Evolutionary conservation across 1,140 invertebrate genomes (phyloP).

Genomic region (Aphis gossypii): DNA sequence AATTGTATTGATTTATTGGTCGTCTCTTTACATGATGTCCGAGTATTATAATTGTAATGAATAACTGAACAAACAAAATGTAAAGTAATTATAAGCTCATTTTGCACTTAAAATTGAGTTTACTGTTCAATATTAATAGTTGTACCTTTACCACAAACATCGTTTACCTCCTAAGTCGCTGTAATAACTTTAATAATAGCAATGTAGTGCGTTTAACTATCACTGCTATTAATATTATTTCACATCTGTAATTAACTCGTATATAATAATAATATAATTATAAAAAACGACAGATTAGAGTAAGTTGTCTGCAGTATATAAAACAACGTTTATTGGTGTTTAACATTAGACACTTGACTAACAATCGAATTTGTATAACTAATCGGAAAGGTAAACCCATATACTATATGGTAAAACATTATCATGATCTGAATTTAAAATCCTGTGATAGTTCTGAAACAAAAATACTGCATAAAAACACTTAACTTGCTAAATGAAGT

Average conservation of each 20-base stretch:
- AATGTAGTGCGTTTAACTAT: not conserved
- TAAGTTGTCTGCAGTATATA: not conserved
- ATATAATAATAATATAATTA: not conserved
- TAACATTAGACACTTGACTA: not conserved
- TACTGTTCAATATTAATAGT: not conserved
- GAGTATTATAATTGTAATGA: not conserved
- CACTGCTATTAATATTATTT: not conserved
- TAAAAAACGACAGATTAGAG: not conserved
- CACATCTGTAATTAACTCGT: not conserved
- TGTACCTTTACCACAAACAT: not conserved
- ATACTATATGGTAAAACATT: not conserved
- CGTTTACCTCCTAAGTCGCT: slow-evolving; percentile 27
- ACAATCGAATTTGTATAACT: not conserved
- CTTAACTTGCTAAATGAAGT: not conserved
- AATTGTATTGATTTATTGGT: too few relatives aligned
- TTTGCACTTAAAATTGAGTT: not conserved
- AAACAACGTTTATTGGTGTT: not conserved
- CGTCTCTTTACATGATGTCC: too few relatives aligned
- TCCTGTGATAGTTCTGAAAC: not conserved
- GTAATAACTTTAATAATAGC: slow-evolving; percentile 1
- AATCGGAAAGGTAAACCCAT: not conserved
- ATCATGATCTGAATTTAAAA: not conserved
- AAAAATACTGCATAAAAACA: not conserved
- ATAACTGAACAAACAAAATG: not conserved
- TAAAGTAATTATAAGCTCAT: not conserved